These are phyloP conservation scores for Polypedilum vanderplanki DNA, from an alignment of 1,140 invertebrate genomes.

Conservation along the genomic window DNA sequence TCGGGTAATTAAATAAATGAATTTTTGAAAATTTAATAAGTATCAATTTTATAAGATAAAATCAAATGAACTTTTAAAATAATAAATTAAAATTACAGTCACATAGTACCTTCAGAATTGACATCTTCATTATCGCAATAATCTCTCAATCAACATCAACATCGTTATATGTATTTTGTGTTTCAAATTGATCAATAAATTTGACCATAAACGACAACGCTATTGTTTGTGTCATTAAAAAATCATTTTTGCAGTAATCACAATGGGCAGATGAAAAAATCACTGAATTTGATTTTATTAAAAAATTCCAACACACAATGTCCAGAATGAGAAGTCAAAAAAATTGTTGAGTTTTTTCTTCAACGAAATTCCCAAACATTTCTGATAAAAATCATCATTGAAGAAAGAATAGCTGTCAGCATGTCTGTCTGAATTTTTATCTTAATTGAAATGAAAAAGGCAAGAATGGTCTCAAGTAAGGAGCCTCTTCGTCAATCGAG, in stretches of 20 bases:
- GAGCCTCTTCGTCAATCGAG: neutral
- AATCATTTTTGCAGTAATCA: neutral
- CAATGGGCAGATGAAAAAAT: neutral
- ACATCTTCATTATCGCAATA: conserved; percentile 21
- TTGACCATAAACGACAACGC: conserved; percentile 16
- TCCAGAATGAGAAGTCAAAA: neutral
- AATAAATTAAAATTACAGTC: conserved; percentile 15
- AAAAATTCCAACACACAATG: neutral
- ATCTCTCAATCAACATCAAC: conserved; percentile 1
- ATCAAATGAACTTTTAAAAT: neutral
- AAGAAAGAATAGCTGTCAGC: neutral
- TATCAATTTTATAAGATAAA: no score
- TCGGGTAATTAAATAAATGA: no score
- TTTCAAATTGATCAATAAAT: conserved; percentile 25
- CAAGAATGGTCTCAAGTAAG: neutral
- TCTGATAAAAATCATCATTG: conserved; percentile 3
- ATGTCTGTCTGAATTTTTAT: conserved; percentile 24
- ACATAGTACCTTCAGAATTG: conserved; percentile 1
- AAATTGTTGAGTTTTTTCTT: neutral
- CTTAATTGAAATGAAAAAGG: conserved; percentile 18
- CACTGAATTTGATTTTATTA: neutral
- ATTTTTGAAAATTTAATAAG: neutral
- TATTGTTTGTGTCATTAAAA: neutral
- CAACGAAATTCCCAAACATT: neutral
- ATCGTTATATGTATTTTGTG: neutral